Base-by-base conservation (phyloP, 2,888 invertebrate species). In the Synanthedon formicaeformis region DNA sequence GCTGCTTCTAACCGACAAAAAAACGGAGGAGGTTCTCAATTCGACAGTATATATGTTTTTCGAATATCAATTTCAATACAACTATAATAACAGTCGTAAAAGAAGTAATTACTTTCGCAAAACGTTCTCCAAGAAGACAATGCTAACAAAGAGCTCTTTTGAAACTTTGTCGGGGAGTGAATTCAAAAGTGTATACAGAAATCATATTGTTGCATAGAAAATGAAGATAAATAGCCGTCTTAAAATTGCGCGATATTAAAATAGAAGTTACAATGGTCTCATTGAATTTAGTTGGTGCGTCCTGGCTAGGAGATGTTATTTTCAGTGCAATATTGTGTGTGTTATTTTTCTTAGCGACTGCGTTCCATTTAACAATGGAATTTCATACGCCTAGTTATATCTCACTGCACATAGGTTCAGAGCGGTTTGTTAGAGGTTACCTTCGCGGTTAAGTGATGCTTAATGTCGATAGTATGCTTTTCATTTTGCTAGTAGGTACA, bases 41-140 rank as follows among this genome's bases (percentile, higher is more conserved):
- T n/a, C n/a, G n/a, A n/a, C n/a, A n/a, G n/a, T n/a, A n/a, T n/a
- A n/a, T n/a, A n/a, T n/a, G n/a, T n/a, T 34, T 34, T 34, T 34
- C 34, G 34, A 34, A 34, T 34, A 34, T 34, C 34, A 34, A 34
- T 34, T 10, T 34, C 34, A 34, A 34, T 10, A 34, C 34, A 34
- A 34, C 10, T 34, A 10, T 10, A 34, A 34, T 34, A 10, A 34
- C 10, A 34, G 34, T 34, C 10, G 34, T 34, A 34, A 34, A 34
- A 34, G 34, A 65, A 65, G 62, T 67, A 69, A 73, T 73, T 72
- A 72, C 64, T 65, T 66, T 69, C 67, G 66, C 57, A 62, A 68
- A 75, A 76, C 64, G 70, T 75, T 73, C 72, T 71, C 68, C 67
- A 34, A 34, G 34, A 10, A 34, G 34, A 34, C 34, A 34, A 34